phyloP scores from a whole-genome alignment of 2,888 invertebrate species.

The Nephrotoma flavescens region DNA sequence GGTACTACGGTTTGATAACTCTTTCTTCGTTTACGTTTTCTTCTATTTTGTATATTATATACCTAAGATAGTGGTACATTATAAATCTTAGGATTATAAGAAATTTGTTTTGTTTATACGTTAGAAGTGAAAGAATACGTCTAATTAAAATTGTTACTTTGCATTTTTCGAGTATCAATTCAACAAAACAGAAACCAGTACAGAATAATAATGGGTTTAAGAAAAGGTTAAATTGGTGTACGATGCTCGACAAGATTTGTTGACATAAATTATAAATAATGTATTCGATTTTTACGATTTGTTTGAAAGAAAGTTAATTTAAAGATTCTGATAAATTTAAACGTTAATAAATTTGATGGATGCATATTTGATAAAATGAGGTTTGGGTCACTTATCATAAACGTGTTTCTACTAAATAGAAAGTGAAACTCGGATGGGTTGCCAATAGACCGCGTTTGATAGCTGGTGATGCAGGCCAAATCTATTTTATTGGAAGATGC shows the following conservation, averaged over 20 bases:
- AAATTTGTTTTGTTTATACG: background rate
- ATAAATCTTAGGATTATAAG: background rate
- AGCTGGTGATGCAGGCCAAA: too few species aligned
- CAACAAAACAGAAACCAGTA: background rate
- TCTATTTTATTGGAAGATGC: too few species aligned
- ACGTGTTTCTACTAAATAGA: too few species aligned
- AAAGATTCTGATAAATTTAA: background rate
- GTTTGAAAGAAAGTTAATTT: background rate
- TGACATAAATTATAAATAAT: background rate
- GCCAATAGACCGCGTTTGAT: too few species aligned
- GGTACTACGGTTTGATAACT: background rate
- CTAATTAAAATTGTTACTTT: background rate
- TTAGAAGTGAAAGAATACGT: background rate
- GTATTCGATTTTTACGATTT: background rate
- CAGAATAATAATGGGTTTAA: background rate
- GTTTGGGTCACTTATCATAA: too few species aligned
- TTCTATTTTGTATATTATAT: background rate
- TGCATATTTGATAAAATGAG: background rate
- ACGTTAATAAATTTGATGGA: too few species aligned
- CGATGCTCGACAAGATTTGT: background rate
- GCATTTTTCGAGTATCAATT: background rate
- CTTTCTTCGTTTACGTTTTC: background rate
- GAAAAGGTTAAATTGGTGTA: background rate
- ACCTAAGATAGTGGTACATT: background rate
- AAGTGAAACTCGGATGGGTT: too few species aligned